Evolutionary conservation across 2,888 invertebrate genomes (phyloP), one percentile per base, ranked within the genome.

Genomic region (Aproaerema taeniolella): DNA sequence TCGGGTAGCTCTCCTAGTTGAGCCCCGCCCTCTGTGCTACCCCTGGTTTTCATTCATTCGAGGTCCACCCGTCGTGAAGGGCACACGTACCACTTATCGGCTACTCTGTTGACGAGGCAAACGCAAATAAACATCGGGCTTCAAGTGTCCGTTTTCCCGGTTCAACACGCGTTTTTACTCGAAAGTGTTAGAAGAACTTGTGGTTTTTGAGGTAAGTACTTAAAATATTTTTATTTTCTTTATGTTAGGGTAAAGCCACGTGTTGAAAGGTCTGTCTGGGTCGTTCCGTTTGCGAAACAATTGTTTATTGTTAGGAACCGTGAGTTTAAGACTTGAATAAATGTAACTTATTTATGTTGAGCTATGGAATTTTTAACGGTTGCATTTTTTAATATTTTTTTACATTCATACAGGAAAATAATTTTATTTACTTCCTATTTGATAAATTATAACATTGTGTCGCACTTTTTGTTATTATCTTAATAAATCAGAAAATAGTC

Each of bases 21-120:
- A 58, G 79, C 77, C 77, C 79, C 81, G 75, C 82, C 83, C 76
- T 73, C 68, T 48, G 46, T 15, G 52, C 71, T 56, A 67, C 75
- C 78, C 77, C 71, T 66, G 70, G 54, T 56, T 51, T 76, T 73
- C 83, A 83, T 82, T 83, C 83, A 82, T 73, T 75, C 72, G 65
- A 58, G 67, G 58, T 59, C 50, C 48, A 46, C 40, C 53, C 49
- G 52, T 63, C 70, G 63, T 39, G 48, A 39, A 17, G 67, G 62
- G 55, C 55, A 55, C 53, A 52, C 62, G 72, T 49, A 44, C 35
- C 45, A 36, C 9, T 41, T 12, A 13, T 11, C 43, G 15, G n/a
- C 8, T 40, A 38, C 33, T 42, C 42, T 55, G 58, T 60, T 52
- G 51, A 60, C 67, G 67, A 63, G 62, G 67, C 61, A 55, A 65